A percentile compares a stretch with the other conserved stretches of the same genome.
Evolutionary conservation across 2,113 vertebrate genomes (phyloP).

Genomic region (Rynchops niger): DNA sequence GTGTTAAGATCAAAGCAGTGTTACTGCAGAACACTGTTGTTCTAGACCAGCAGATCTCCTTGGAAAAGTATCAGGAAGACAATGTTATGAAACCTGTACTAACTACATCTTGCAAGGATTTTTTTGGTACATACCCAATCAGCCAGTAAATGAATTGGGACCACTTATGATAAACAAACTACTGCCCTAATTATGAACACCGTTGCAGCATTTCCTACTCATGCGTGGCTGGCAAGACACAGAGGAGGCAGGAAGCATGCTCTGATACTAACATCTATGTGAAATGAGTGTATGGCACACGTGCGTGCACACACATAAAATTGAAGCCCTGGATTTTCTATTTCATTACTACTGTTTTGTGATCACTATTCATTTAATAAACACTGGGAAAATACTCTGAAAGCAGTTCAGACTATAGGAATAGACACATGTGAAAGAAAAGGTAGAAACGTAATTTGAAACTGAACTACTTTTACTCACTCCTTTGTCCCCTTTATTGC

Average conservation of each 20-base stretch:
- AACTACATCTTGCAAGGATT: not conserved
- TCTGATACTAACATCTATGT: not conserved
- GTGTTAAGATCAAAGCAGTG: not conserved
- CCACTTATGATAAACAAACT: not conserved
- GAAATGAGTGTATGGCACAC: not conserved
- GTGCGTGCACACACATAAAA: fast-evolving
- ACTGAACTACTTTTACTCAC: not conserved
- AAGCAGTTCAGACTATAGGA: not conserved
- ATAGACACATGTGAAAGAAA: not conserved
- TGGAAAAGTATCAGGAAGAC: not conserved
- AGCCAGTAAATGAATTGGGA: not conserved
- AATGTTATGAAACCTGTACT: not conserved
- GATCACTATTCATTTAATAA: not conserved
- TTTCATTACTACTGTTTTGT: not conserved
- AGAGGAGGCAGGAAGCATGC: not conserved
- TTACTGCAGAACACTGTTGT: not conserved
- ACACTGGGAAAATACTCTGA: not conserved
- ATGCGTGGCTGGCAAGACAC: not conserved
- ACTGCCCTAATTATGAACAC: not conserved
- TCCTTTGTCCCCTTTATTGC: not conserved
- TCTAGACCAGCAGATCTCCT: not conserved
- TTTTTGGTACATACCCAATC: not conserved
- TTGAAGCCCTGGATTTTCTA: not conserved
- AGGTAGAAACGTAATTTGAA: not conserved
- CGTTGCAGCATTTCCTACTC: not conserved